A percentile compares a stretch with the other conserved stretches of the same genome.
These are phyloP conservation scores for Benitochromis conjunctus DNA, from an alignment of 2,113 vertebrate species.

Conservation along the genomic window DNA sequence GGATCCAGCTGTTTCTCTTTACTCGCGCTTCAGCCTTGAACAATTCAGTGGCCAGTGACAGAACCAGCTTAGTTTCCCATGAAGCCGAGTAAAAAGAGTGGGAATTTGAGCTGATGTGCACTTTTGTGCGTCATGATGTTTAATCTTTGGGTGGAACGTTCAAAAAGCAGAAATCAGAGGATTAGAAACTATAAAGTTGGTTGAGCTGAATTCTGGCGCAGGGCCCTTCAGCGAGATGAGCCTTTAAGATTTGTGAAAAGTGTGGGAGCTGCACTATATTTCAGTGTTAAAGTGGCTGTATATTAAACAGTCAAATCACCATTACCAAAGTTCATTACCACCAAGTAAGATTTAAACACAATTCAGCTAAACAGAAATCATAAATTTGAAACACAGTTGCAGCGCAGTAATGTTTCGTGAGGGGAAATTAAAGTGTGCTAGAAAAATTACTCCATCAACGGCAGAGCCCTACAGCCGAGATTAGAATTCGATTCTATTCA, in stretches of 20 bases:
- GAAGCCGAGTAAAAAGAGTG: neutral
- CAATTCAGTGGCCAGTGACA: neutral
- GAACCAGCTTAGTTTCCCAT: neutral
- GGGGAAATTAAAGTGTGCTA: neutral
- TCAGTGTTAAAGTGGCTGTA: neutral
- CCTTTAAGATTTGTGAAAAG: neutral
- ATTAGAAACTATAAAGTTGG: neutral
- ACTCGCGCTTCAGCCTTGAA: constrained; percentile 1
- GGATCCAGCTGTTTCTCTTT: constrained; percentile 47
- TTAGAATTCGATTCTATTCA: neutral
- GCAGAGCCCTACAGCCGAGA: neutral
- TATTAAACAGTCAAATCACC: neutral
- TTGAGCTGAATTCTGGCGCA: neutral
- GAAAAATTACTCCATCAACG: neutral
- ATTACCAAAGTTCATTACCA: neutral
- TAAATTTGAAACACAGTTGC: neutral
- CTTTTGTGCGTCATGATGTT: neutral
- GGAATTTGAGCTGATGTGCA: neutral
- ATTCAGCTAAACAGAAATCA: neutral
- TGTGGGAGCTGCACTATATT: neutral
- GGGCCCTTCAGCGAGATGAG: neutral
- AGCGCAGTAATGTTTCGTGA: neutral
- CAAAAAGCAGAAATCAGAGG: neutral
- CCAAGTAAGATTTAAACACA: neutral
- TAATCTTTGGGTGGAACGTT: neutral